Conservation (phyloP, 1,140 invertebrate species). For the Cherax quadricarinatus region DNA sequence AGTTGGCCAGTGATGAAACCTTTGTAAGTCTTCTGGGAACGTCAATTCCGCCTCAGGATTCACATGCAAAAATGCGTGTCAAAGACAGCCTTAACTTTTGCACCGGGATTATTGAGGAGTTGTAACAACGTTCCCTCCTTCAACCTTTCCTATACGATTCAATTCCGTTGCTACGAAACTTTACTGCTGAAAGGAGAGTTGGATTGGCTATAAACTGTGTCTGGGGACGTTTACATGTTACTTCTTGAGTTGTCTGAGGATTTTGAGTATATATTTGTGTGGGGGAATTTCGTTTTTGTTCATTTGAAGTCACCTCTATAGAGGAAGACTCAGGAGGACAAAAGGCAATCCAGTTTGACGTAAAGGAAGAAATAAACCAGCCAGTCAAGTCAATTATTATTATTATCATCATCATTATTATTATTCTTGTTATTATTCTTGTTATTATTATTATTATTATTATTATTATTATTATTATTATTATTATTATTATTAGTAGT, state of each 20-base stretch:
- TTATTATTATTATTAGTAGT: not conserved
- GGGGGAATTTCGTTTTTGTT: not conserved
- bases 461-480: too few relatives aligned
- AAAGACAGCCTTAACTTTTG: conserved; percentile 12
- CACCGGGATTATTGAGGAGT: not conserved
- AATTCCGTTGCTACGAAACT: not conserved
- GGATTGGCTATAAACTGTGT: conserved; percentile 4
- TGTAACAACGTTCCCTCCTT: not conserved
- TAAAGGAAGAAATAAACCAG: not conserved
- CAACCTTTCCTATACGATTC: conserved; percentile 9
- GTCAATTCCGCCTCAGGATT: not conserved
- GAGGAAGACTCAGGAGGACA: not conserved
- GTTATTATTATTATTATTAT: too few relatives aligned
- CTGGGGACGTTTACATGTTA: conserved; percentile 11
- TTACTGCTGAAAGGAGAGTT: not conserved
- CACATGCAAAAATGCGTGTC: conserved; percentile 8
- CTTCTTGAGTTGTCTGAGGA: not conserved
- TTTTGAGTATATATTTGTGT: not conserved
- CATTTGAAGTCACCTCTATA: not conserved
- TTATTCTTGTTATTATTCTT: too few relatives aligned
- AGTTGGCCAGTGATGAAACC: not conserved
- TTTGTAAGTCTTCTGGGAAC: not conserved
- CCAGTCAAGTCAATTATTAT: not conserved
- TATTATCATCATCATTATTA: too few relatives aligned
- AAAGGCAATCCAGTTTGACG: not conserved